Conservation (phyloP, 2,113 vertebrate genomes). For the Lathamus discolor region DNA sequence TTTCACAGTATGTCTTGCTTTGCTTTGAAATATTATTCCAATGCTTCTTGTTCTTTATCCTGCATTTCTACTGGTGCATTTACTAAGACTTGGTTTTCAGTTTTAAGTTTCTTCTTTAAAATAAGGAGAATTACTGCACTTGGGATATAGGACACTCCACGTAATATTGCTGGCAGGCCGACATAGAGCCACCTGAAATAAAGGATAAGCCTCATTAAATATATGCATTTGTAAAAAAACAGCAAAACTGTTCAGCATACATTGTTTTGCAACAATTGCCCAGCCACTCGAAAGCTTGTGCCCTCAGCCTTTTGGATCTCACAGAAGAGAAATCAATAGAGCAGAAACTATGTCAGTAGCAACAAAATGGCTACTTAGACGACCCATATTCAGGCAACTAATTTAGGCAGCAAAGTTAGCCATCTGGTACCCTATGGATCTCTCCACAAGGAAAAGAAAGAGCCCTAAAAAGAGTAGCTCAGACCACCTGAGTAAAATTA, state of each 20-base stretch:
- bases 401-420: not conserved
- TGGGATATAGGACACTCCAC: slow-evolving; percentile 53
- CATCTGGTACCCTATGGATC: not conserved
- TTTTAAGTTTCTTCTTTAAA: slow-evolving; percentile 50
- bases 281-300: not conserved
- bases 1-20: not conserved
- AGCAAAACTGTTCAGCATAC: not conserved
- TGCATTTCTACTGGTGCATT: slow-evolving; percentile 35
- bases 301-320: not conserved
- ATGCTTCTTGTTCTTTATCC: not conserved
- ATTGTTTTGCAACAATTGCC: not conserved
- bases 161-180: slow-evolving; percentile 49
- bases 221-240: not conserved
- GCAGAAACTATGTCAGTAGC: not conserved
- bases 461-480: not conserved
- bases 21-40: not conserved
- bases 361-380: not conserved
- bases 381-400: not conserved
- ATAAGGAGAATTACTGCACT: slow-evolving; percentile 24
- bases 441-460: not conserved
- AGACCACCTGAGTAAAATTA: not conserved
- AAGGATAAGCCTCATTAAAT: not conserved
- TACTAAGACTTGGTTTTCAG: not conserved
- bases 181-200: slow-evolving; percentile 63
- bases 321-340: not conserved